Evolutionary conservation across 2,113 vertebrate species (phyloP).

Genomic region (Microtus montanus): DNA sequence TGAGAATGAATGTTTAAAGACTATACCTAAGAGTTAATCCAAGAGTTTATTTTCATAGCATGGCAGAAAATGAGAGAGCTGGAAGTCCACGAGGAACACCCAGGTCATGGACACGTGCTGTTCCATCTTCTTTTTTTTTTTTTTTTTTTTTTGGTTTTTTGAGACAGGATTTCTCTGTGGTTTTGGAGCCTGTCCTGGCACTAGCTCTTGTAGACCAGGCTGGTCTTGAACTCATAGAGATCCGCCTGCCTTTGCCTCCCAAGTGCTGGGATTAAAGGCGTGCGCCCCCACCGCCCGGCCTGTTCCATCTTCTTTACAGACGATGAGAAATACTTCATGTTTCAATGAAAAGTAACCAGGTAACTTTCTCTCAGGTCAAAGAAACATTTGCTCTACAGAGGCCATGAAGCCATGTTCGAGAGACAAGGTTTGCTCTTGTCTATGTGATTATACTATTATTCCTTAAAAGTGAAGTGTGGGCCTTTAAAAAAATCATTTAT

Average conservation of each 20-base stretch:
- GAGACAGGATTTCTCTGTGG: too few species aligned
- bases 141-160: too few species aligned
- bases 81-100: not conserved
- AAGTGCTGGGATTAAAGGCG: too few species aligned
- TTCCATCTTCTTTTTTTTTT: not conserved
- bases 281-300: too few species aligned
- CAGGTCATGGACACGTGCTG: not conserved
- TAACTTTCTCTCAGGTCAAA: not conserved
- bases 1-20: not conserved
- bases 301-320: not conserved
- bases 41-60: not conserved
- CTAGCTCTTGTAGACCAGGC: too few species aligned
- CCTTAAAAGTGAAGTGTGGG: not conserved
- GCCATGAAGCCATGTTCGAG: not conserved
- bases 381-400: not conserved
- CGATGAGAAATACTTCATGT: not conserved
- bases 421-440: not conserved
- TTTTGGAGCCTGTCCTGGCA: too few species aligned
- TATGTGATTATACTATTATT: not conserved
- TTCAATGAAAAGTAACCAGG: slow-evolving; percentile 12
- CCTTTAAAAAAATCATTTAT: not conserved
- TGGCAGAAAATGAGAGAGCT: not conserved
- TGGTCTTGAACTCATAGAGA: too few species aligned
- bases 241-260: too few species aligned
- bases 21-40: not conserved